These are phyloP conservation scores for Heteromurus nitidus DNA, from an alignment of 2,888 invertebrate genomes.

Conservation along the genomic window DNA sequence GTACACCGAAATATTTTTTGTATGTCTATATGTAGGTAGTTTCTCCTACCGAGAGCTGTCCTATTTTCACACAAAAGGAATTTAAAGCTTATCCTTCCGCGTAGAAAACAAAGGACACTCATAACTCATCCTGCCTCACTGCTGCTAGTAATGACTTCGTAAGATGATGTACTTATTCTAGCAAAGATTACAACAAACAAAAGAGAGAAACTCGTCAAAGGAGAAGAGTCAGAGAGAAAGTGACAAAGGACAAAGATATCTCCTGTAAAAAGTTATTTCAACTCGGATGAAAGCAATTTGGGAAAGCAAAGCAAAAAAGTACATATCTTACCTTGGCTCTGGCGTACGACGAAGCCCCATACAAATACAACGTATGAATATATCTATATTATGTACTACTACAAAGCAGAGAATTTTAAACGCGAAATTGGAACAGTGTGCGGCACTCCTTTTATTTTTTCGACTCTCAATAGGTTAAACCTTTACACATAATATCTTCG, in stretches of 20 bases:
- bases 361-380: background rate
- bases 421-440: constrained; percentile 50
- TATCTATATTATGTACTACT: constrained; percentile 16
- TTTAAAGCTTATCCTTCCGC: background rate
- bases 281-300: constrained; percentile 61
- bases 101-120: background rate
- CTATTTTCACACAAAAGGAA: background rate
- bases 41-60: background rate
- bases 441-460: constrained; percentile 55
- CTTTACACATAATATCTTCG: constrained; percentile 26
- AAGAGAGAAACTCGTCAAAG: constrained; percentile 55
- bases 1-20: background rate
- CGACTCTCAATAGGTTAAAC: constrained; percentile 50
- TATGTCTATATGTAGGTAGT: too few relatives aligned
- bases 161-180: constrained; percentile 11
- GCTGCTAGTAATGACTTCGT: background rate
- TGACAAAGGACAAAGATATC: constrained; percentile 63
- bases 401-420: constrained; percentile 38
- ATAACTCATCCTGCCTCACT: background rate
- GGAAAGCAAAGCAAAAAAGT: constrained; percentile 52
- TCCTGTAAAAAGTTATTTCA: constrained; percentile 63
- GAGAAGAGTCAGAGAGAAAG: constrained; percentile 52
- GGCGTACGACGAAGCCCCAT: background rate
- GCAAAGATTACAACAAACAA: constrained; percentile 49
- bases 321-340: too few relatives aligned